Evolutionary conservation across 2,113 vertebrate genomes (phyloP).

Genomic region (Pelvicachromis taeniatus): DNA sequence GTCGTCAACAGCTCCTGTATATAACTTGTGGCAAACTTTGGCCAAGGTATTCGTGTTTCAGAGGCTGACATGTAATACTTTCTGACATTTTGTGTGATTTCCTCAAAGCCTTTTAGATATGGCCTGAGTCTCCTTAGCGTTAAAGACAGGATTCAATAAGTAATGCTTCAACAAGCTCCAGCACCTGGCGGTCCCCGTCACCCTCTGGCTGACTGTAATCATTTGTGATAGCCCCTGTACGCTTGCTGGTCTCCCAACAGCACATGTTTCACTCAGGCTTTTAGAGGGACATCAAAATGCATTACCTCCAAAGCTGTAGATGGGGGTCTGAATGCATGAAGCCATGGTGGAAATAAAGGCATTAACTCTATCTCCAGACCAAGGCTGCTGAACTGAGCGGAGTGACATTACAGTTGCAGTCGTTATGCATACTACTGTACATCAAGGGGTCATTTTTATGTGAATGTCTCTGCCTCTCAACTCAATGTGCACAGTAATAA

Average conservation of each 20-base stretch:
- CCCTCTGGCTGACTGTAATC: conserved; percentile 65
- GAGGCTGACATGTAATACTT: conserved; percentile 36
- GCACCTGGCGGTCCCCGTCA: conserved; percentile 54
- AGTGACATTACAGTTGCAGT: not conserved
- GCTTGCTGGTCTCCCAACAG: conserved; percentile 45
- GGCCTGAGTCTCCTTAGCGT: conserved; percentile 28
- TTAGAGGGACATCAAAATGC: conserved; percentile 61
- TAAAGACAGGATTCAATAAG: conserved; percentile 64
- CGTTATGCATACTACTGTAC: not conserved
- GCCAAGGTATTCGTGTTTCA: conserved; percentile 6
- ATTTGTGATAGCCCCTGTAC: conserved; percentile 64
- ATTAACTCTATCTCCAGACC: conserved; percentile 29
- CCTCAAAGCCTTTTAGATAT: conserved; percentile 59
- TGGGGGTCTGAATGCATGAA: conserved; percentile 13
- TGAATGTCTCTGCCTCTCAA: not conserved
- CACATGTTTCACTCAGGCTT: conserved; percentile 55
- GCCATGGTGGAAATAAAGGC: conserved; percentile 50
- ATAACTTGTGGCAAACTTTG: conserved; percentile 13
- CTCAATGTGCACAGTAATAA: not conserved
- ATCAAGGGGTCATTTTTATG: not conserved
- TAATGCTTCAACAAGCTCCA: conserved; percentile 47
- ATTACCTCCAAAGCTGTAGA: conserved; percentile 47
- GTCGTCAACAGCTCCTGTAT: not conserved
- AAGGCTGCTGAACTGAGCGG: not conserved
- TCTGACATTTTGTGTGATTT: conserved; percentile 63